Percentiles rank a stretch among this genome's conserved stretches.
Conservation (phyloP, 2,113 vertebrate genomes). For the Pristiophorus japonicus region DNA sequence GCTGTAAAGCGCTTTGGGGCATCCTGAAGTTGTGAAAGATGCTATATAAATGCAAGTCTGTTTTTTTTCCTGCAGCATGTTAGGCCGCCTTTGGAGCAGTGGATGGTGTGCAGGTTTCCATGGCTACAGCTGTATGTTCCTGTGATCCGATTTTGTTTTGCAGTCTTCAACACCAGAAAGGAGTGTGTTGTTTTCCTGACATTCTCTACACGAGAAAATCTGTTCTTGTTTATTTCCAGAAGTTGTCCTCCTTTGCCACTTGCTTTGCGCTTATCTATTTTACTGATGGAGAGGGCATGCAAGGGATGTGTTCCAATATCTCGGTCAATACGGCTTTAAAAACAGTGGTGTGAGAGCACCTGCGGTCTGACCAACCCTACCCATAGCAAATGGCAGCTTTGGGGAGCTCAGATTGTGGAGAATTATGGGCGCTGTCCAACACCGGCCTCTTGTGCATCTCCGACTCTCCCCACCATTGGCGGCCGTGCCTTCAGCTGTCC, state of each 20-base stretch:
- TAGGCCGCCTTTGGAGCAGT: not conserved
- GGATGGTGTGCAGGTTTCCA: not conserved
- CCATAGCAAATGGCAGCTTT: not conserved
- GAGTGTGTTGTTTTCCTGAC: not conserved
- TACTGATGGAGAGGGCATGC: not conserved
- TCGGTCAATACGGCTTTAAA: not conserved
- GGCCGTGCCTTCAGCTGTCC: not conserved
- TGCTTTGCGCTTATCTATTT: not conserved
- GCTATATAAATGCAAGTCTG: no score
- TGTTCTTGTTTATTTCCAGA: not conserved
- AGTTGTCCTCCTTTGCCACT: not conserved
- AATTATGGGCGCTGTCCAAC: not conserved
- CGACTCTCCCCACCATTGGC: not conserved
- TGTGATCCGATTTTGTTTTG: not conserved
- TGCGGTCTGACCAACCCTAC: no score
- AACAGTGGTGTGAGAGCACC: not conserved
- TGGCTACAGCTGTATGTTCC: not conserved
- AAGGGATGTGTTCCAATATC: not conserved
- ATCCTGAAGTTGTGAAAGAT: no score
- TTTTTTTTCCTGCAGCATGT: no score
- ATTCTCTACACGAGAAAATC: not conserved
- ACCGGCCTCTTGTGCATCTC: not conserved
- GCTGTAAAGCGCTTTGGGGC: no score
- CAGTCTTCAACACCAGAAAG: not conserved
- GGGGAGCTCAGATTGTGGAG: not conserved